Evolutionary conservation across 1,140 invertebrate genomes (phyloP).

Genomic region (Oncopodura yosiiana): DNA sequence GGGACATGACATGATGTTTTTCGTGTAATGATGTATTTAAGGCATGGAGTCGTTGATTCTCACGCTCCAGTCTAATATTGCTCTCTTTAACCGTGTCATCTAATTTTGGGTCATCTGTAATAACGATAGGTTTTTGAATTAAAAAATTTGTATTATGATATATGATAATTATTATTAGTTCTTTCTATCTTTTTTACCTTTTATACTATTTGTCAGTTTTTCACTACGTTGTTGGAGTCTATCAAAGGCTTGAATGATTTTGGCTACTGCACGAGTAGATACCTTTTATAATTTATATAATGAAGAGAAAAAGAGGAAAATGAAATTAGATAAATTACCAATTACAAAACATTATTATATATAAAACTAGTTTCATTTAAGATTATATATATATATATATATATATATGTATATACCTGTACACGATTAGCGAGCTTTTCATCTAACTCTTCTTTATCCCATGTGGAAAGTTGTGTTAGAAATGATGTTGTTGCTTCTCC

Average conservation of each 20-base stretch:
- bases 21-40: constrained; percentile 87
- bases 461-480: constrained; percentile 88
- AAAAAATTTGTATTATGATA: background rate
- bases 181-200: constrained; percentile 62
- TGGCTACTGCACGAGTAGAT: constrained; percentile 84
- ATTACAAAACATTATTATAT: too few relatives aligned
- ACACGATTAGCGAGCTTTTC: constrained; percentile 90
- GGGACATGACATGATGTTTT: constrained; percentile 80
- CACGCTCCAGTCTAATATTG: constrained; percentile 75
- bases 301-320: too few relatives aligned
- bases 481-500: constrained; percentile 94
- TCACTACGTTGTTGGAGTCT: constrained; percentile 84
- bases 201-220: constrained; percentile 76
- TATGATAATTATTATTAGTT: constrained; percentile 6
- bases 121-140: background rate
- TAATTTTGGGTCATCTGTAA: constrained; percentile 54
- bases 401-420: too few relatives aligned
- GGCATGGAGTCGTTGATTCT: constrained; percentile 84
- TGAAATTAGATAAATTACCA: too few relatives aligned
- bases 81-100: constrained; percentile 72
- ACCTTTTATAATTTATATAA: constrained; percentile 50
- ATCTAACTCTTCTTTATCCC: constrained; percentile 95
- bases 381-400: too few relatives aligned
- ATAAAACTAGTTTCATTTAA: too few relatives aligned
- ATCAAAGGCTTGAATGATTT: constrained; percentile 93